These are phyloP conservation scores for Baryphthengus martii DNA, from an alignment of 2,113 vertebrate species.

Conservation along the genomic window DNA sequence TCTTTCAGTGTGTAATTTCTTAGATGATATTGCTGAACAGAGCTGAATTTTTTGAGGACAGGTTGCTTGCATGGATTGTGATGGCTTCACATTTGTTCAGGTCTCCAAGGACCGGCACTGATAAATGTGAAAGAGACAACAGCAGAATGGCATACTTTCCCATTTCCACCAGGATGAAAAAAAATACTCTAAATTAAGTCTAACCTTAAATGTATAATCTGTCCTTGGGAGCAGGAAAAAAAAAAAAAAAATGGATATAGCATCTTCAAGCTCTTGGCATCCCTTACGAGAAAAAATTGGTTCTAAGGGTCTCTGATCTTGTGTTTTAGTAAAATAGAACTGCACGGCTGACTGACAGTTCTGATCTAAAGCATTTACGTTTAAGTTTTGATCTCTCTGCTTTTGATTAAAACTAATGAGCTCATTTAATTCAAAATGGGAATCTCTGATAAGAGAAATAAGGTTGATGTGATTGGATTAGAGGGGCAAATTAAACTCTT, in stretches of 20 bases:
- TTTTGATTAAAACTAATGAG: slow-evolving; percentile 98
- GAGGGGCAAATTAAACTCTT: slow-evolving; percentile 95
- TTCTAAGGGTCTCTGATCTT: slow-evolving; percentile 92
- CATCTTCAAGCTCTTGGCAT: slow-evolving; percentile 81
- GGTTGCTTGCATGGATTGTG: slow-evolving; percentile 59
- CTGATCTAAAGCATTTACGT: slow-evolving; percentile 95
- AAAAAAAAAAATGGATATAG: slow-evolving; percentile 55
- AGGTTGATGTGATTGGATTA: slow-evolving; percentile 98
- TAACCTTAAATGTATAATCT: slow-evolving; percentile 86
- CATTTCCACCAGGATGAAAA: slow-evolving; percentile 72
- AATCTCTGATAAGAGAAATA: slow-evolving; percentile 97
- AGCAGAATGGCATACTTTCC: slow-evolving; percentile 69
- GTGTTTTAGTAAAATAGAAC: slow-evolving; percentile 91
- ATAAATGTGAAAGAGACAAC: slow-evolving; percentile 72
- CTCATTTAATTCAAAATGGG: slow-evolving; percentile 97
- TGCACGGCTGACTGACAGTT: slow-evolving; percentile 91
- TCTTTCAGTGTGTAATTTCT: slow-evolving; percentile 57
- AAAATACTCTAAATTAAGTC: slow-evolving; percentile 75
- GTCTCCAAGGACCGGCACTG: slow-evolving; percentile 71
- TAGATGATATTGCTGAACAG: slow-evolving; percentile 51
- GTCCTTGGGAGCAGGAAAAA: slow-evolving; percentile 74
- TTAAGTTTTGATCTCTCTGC: slow-evolving; percentile 96
- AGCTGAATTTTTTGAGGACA: slow-evolving; percentile 62
- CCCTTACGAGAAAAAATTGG: slow-evolving; percentile 84
- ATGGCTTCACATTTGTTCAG: slow-evolving; percentile 61